Evolutionary conservation across 2,113 vertebrate species (phyloP).

Genomic region (Neogale vison): DNA sequence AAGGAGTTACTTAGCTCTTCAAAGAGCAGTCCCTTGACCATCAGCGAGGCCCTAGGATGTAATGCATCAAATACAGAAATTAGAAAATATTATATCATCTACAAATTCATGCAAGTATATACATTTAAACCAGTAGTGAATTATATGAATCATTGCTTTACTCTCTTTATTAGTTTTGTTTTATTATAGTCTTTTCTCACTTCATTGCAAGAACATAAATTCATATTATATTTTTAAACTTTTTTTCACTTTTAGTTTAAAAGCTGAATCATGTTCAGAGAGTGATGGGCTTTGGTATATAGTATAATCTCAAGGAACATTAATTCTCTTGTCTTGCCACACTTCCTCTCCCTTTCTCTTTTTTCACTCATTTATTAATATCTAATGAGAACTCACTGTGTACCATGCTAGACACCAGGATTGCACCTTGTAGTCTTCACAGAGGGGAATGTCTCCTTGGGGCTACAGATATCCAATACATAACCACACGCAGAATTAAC

Average conservation of each 20-base stretch:
- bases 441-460: not conserved
- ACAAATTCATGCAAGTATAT: not conserved
- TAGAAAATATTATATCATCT: not conserved
- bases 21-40: not conserved
- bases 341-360: not conserved
- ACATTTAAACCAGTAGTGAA: not conserved
- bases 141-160: not conserved
- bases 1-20: not conserved
- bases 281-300: not conserved
- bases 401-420: not conserved
- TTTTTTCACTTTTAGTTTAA: conserved; percentile 4
- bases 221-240: not conserved
- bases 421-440: not conserved
- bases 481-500: not conserved
- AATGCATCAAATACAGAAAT: not conserved
- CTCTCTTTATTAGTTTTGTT: not conserved
- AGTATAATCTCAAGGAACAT: not conserved
- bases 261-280: not conserved
- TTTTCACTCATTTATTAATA: not conserved
- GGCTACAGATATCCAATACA: not conserved
- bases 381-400: not conserved
- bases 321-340: not conserved
- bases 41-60: not conserved
- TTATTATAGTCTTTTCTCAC: not conserved
- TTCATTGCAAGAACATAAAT: not conserved